phyloP scores from a whole-genome alignment of 2,113 vertebrate species.

The Nothocercus julius region DNA sequence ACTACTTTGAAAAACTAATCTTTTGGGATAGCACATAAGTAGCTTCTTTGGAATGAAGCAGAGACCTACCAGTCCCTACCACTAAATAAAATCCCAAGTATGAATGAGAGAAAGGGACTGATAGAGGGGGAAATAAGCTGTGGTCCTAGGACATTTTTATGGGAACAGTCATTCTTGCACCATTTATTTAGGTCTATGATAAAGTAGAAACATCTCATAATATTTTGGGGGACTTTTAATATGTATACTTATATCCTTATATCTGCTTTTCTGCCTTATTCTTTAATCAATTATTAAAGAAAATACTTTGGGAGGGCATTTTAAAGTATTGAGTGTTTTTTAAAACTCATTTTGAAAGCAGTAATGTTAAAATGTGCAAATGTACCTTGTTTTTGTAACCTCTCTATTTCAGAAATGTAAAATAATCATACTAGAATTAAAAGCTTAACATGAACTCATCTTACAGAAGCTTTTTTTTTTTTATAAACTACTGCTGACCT shows the following conservation, averaged over 20 bases:
- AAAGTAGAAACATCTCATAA: background rate
- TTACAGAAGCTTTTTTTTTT: conserved; percentile 33
- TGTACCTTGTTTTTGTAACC: background rate
- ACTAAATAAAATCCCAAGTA: background rate
- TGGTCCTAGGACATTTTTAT: background rate
- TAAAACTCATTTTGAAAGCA: background rate
- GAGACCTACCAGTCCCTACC: background rate
- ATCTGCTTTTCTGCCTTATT: background rate
- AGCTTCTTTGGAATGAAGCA: background rate
- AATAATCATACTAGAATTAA: conserved; percentile 3
- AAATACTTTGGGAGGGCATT: background rate
- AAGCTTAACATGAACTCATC: conserved; percentile 47
- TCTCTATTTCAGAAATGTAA: background rate
- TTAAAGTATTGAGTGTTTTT: background rate
- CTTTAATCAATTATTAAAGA: background rate
- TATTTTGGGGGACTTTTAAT: background rate
- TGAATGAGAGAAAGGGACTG: background rate
- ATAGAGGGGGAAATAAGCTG: background rate
- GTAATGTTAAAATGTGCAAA: background rate
- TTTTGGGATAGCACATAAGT: background rate
- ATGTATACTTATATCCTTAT: background rate
- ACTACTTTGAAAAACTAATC: background rate
- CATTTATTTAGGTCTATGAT: background rate
- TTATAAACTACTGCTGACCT: conserved; percentile 39
- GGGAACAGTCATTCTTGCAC: background rate